Conservation (phyloP, 2,797 vertebrate species). For the Lacerta viridis region DNA sequence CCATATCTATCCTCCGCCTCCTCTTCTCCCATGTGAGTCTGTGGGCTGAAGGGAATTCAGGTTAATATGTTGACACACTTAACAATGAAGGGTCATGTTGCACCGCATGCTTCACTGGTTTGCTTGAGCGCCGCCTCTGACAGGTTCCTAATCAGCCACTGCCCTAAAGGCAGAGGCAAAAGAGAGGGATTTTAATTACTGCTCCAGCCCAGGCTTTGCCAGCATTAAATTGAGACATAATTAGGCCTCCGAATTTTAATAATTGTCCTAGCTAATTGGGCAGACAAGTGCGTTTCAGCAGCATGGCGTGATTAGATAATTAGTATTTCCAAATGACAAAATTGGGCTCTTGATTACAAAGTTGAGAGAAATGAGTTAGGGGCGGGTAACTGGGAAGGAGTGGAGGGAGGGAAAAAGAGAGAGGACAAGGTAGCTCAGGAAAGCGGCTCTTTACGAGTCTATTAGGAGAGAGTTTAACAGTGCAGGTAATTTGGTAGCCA, state of each 20-base stretch:
- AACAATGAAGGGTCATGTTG: constrained; percentile 97
- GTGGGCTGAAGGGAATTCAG: constrained; percentile 98
- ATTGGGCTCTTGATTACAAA: constrained; percentile 83
- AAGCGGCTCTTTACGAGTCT: constrained; percentile 73
- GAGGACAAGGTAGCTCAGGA: background rate
- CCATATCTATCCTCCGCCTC: constrained; percentile 69
- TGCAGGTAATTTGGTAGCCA: constrained; percentile 74
- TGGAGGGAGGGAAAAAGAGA: background rate
- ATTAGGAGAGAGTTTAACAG: constrained; percentile 77
- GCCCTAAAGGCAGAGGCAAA: constrained; percentile 93
- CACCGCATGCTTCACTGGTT: constrained; percentile 92
- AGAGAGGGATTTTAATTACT: constrained; percentile 93
- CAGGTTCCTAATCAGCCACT: constrained; percentile 95
- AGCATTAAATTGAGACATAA: constrained; percentile 96
- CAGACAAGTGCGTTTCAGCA: constrained; percentile 87
- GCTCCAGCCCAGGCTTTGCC: constrained; percentile 87
- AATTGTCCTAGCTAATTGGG: constrained; percentile 97
- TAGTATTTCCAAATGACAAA: constrained; percentile 89
- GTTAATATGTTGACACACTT: constrained; percentile 99
- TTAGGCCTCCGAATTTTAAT: constrained; percentile 95
- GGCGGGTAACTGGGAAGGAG: constrained; percentile 62
- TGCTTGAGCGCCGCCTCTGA: constrained; percentile 91
- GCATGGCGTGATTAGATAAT: constrained; percentile 87
- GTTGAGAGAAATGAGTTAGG: constrained; percentile 73
- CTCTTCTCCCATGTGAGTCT: constrained; percentile 82